phyloP scores from a whole-genome alignment of 2,888 invertebrate genomes.

The Brachyopa scutellaris region DNA sequence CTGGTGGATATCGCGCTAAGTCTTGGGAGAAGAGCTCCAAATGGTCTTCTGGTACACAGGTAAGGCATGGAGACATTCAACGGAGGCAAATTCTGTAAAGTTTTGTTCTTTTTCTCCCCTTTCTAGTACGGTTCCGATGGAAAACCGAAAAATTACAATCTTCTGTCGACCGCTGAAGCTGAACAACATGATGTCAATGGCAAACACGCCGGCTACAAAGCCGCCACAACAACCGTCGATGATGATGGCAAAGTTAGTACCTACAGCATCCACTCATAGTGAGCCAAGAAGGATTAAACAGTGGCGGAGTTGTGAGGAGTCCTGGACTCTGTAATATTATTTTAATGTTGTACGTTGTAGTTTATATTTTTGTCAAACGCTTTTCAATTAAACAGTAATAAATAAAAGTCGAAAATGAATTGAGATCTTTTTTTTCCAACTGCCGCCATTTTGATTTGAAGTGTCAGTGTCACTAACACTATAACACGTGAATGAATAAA shows the following conservation, averaged over 20 bases:
- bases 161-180: constrained; percentile 80
- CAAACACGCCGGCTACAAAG: constrained; percentile 82
- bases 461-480: too few relatives aligned
- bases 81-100: too few relatives aligned
- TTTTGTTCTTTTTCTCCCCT: constrained; percentile 26
- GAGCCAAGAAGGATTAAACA: not conserved
- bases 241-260: constrained; percentile 85
- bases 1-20: constrained; percentile 77
- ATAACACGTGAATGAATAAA: too few relatives aligned
- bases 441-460: too few relatives aligned
- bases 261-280: constrained; percentile 82
- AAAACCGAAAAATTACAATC: constrained; percentile 79
- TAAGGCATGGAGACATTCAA: constrained; percentile 69
- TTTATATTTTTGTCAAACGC: not conserved
- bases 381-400: constrained; percentile 14
- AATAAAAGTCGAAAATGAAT: not conserved
- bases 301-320: not conserved
- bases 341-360: constrained; percentile 11
- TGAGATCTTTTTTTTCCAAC: too few relatives aligned
- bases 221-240: constrained; percentile 84
- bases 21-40: constrained; percentile 82
- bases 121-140: constrained; percentile 79
- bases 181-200: constrained; percentile 83
- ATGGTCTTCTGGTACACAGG: constrained; percentile 81
- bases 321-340: not conserved